Conservation (phyloP, 2,113 vertebrate genomes). For the Ptyas mucosa region DNA sequence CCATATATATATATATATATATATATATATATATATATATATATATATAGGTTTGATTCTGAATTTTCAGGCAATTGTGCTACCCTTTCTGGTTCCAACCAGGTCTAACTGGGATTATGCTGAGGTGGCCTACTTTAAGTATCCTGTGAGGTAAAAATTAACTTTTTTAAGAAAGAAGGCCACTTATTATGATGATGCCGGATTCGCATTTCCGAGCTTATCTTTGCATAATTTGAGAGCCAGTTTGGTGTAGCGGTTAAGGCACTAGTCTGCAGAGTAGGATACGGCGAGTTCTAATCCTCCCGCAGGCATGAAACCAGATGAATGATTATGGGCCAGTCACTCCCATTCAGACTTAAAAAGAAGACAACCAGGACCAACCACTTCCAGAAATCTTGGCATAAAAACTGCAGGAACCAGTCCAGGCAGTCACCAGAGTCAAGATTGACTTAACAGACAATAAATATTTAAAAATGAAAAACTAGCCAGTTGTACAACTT, state of each 20-base stretch:
- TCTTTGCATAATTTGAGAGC: background rate
- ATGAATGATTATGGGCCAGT: background rate
- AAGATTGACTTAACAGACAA: background rate
- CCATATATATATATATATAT: no score
- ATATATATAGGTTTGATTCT: no score
- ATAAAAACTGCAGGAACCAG: background rate
- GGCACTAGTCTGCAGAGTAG: background rate
- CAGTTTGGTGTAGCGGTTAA: background rate
- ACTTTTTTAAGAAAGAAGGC: background rate
- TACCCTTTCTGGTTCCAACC: background rate
- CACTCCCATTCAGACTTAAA: background rate
- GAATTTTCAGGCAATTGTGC: background rate
- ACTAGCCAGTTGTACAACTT: background rate
- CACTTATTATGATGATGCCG: background rate
- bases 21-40: no score
- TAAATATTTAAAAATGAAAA: background rate
- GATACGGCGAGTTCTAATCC: background rate
- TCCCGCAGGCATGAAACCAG: background rate
- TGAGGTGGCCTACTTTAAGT: background rate
- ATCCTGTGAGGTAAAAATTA: background rate
- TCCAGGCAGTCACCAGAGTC: background rate
- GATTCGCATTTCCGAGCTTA: background rate
- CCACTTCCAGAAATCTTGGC: background rate
- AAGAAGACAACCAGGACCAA: background rate
- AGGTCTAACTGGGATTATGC: background rate